A percentile compares a stretch with the other conserved stretches of the same genome.
phyloP scores from a whole-genome alignment of 2,797 vertebrate genomes.

The Mus spretus region DNA sequence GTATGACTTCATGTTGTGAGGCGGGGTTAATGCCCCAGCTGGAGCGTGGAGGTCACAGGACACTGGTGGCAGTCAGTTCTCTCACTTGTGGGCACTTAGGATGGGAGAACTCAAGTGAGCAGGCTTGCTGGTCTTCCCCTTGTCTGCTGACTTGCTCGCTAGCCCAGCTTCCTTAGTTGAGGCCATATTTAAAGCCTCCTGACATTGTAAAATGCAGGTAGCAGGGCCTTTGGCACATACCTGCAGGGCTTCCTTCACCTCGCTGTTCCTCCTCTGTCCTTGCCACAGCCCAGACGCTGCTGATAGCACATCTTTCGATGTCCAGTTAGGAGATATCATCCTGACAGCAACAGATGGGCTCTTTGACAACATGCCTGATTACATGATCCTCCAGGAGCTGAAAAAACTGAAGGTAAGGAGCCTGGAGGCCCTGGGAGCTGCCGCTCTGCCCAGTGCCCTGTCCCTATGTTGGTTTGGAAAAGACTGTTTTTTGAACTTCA shows the following conservation, averaged over 20 bases:
- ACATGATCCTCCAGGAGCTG: constrained; percentile 99
- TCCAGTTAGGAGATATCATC: constrained; percentile 99
- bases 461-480: constrained; percentile 53
- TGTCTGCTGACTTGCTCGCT: background rate
- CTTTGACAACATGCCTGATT: constrained; percentile 99
- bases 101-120: background rate
- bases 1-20: background rate
- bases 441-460: background rate
- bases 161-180: background rate
- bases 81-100: background rate
- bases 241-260: constrained; percentile 37
- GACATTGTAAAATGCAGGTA: background rate
- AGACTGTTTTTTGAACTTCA: constrained; percentile 41
- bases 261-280: constrained; percentile 55
- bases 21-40: background rate
- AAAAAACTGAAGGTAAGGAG: constrained; percentile 95
- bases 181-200: background rate
- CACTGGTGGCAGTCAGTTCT: background rate
- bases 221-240: background rate
- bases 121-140: background rate
- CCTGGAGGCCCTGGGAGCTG: background rate
- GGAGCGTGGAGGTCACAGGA: background rate
- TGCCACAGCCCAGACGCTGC: constrained; percentile 95
- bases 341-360: constrained; percentile 98
- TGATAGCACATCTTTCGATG: constrained; percentile 97